Conservation (phyloP, 2,113 vertebrate genomes). For the Pheucticus melanocephalus region DNA sequence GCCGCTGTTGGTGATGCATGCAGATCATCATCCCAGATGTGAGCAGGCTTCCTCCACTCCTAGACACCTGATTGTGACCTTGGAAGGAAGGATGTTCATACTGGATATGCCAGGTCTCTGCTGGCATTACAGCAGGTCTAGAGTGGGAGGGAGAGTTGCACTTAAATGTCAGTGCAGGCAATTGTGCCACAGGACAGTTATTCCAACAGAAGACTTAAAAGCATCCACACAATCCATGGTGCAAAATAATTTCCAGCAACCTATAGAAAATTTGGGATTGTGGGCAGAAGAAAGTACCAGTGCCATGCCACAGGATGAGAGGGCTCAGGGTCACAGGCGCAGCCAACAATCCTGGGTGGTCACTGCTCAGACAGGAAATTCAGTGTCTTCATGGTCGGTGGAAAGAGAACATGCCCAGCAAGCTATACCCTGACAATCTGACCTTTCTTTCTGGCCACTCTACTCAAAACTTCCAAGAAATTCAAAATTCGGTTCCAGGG, state of each 20-base stretch:
- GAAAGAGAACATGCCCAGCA: neutral
- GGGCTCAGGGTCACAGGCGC: neutral
- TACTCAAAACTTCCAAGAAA: neutral
- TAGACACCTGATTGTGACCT: neutral
- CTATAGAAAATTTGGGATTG: neutral
- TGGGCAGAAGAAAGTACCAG: neutral
- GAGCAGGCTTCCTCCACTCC: neutral
- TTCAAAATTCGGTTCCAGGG: fast-evolving
- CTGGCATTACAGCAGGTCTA: neutral
- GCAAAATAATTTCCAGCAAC: neutral
- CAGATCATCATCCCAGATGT: neutral
- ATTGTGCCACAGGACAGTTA: neutral
- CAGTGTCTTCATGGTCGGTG: neutral
- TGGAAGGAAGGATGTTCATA: neutral
- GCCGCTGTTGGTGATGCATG: neutral
- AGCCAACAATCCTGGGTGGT: neutral
- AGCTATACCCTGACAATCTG: neutral
- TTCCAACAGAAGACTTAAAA: neutral
- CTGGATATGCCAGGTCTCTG: neutral
- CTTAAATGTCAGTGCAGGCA: fast-evolving
- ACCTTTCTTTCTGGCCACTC: neutral
- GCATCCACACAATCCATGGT: neutral
- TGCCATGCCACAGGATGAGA: neutral
- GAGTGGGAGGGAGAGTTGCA: neutral
- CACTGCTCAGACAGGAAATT: neutral